Evolutionary conservation across 2,113 vertebrate genomes (phyloP), one percentile per base, ranked within the genome.

Genomic region (Leucosticte australis): DNA sequence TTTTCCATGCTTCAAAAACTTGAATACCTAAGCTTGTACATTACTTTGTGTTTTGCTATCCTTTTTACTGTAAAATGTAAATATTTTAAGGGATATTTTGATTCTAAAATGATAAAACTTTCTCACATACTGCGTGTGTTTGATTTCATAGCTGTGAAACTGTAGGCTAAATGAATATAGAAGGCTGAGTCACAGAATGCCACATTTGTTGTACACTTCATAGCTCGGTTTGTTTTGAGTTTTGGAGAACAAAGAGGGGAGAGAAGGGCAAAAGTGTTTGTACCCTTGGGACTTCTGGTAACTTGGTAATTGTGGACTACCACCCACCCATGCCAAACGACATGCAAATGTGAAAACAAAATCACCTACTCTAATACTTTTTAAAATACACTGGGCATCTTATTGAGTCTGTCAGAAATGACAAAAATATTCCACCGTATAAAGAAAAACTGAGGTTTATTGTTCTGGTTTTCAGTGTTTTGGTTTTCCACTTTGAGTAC

Each of bases 11-110:
- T 98, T 98, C 96, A 96, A 94, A 98, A 98, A 98, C 97, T 98
- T 98, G 98, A 98, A 98, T 98, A 98, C 97, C 97, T 98, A 95
- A 98, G 98, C 98, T 97, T 98, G 98, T 98, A 98, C 98, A 98
- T 98, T 98, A 98, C 96, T 97, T 98, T 98, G 98, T 98, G 98
- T 98, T 98, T 98, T 98, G 95, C 98, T 98, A 98, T 98, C 97
- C 98, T 98, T 98, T 98, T 97, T 98, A 98, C 98, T 98, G 98
- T 98, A 98, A 98, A 98, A 98, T 98, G 98, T 98, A 98, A 98
- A 98, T 98, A 98, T 98, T 98, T 98, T 98, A 98, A 98, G 98
- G 98, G 97, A 98, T 98, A 98, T 98, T 98, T 98, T 98, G 98
- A 98, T 98, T 98, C 98, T 98, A 97, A 98, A 97, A 98, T 80